A percentile compares a stretch with the other conserved stretches of the same genome.
phyloP scores from a whole-genome alignment of 2,888 invertebrate genomes.

The Aporophyla nigra region DNA sequence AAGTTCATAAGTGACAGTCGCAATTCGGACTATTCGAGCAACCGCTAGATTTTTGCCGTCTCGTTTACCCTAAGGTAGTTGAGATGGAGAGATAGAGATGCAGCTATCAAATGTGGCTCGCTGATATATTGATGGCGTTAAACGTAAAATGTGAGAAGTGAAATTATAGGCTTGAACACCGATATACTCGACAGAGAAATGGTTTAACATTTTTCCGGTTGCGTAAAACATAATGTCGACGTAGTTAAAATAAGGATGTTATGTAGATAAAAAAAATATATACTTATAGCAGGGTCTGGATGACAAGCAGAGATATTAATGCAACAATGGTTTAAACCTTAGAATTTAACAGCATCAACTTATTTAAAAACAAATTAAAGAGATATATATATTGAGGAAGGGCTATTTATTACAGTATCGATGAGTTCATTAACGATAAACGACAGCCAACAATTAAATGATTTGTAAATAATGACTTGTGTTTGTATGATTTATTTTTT shows the following conservation, averaged over 20 bases:
- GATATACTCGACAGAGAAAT: conserved; percentile 44
- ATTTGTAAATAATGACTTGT: too few relatives aligned
- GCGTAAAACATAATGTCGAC: conserved; percentile 31
- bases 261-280: background rate
- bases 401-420: too few relatives aligned
- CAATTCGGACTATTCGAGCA: conserved; percentile 61
- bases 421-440: too few relatives aligned
- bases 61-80: conserved; percentile 37
- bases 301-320: background rate
- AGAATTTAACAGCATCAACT: too few relatives aligned
- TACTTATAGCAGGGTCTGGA: background rate
- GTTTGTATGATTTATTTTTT: too few relatives aligned
- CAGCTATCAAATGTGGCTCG: conserved; percentile 23
- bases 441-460: too few relatives aligned
- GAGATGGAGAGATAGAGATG: conserved; percentile 40
- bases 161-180: conserved; percentile 48
- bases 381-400: too few relatives aligned
- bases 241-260: conserved; percentile 20
- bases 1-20: conserved; percentile 61
- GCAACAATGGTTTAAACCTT: background rate
- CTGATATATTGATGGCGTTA: conserved; percentile 54
- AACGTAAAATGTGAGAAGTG: conserved; percentile 50
- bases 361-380: too few relatives aligned
- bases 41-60: conserved; percentile 41
- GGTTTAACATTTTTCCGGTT: conserved; percentile 41